A percentile compares a stretch with the other conserved stretches of the same genome.
These are phyloP conservation scores for Plectrocnemia conspersa DNA, from an alignment of 1,140 invertebrate genomes.

Conservation along the genomic window DNA sequence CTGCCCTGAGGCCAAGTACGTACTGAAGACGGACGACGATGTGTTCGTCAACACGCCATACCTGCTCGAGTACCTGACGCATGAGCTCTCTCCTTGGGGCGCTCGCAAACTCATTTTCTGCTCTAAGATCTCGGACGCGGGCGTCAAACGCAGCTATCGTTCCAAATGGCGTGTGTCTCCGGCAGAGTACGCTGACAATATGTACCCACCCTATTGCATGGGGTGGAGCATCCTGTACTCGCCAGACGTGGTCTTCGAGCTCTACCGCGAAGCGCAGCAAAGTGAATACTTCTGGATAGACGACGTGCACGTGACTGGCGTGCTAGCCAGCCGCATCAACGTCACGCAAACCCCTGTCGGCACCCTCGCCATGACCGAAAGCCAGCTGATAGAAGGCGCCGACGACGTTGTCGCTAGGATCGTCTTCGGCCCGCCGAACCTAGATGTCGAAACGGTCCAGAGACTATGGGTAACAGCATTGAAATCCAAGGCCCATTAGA, in stretches of 20 bases:
- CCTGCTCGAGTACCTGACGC: constrained; percentile 58
- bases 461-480: no score
- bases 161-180: constrained; percentile 76
- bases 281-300: constrained; percentile 79
- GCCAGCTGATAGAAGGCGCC: constrained; percentile 32
- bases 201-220: constrained; percentile 69
- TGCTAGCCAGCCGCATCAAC: constrained; percentile 58
- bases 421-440: constrained; percentile 56
- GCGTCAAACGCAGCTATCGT: constrained; percentile 58
- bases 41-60: constrained; percentile 69
- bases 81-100: constrained; percentile 55
- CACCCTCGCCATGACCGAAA: constrained; percentile 47
- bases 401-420: constrained; percentile 42
- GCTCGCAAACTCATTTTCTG: constrained; percentile 58
- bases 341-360: constrained; percentile 52
- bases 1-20: constrained; percentile 63
- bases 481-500: no score
- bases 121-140: constrained; percentile 44
- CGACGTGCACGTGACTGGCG: constrained; percentile 77
- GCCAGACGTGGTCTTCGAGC: constrained; percentile 59
- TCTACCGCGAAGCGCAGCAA: constrained; percentile 62
- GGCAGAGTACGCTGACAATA: constrained; percentile 58
- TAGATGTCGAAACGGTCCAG: no score
- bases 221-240: constrained; percentile 75
- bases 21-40: constrained; percentile 77